Percentiles rank a stretch among this genome's conserved stretches.
phyloP scores from a whole-genome alignment of 1,140 invertebrate genomes.

The Rhagoletis pomonella region DNA sequence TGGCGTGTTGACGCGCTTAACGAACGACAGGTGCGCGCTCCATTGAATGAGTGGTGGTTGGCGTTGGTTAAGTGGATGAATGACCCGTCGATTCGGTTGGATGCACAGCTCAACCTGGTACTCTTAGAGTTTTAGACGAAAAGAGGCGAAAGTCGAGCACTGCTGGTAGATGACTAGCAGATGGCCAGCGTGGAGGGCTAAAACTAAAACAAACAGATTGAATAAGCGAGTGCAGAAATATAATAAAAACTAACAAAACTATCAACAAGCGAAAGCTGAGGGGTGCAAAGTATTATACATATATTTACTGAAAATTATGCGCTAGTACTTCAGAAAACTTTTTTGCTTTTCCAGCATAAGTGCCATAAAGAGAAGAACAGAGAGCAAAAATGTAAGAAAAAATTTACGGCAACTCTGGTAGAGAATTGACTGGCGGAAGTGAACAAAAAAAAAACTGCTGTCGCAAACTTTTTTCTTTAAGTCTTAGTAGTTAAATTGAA shows the following conservation, averaged over 20 bases:
- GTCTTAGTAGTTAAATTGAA: too few relatives aligned
- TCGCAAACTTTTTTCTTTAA: too few relatives aligned
- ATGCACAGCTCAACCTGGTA: not conserved
- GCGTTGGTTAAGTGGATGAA: slow-evolving; percentile 37
- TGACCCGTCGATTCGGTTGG: slow-evolving; percentile 17
- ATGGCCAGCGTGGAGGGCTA: not conserved
- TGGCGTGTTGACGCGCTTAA: not conserved
- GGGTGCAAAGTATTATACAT: not conserved
- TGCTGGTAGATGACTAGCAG: not conserved
- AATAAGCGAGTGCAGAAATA: not conserved
- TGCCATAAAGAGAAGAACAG: not conserved
- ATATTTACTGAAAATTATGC: not conserved
- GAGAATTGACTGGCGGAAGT: not conserved
- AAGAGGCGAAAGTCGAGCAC: not conserved
- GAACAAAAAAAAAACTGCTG: too few relatives aligned
- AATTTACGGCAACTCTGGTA: not conserved
- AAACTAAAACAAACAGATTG: too few relatives aligned
- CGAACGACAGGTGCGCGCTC: slow-evolving; percentile 27
- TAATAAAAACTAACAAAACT: not conserved
- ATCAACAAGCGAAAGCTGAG: not conserved
- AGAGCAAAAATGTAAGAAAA: not conserved
- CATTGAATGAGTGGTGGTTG: not conserved
- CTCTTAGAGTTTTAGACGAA: not conserved
- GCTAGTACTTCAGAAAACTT: not conserved
- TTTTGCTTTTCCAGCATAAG: not conserved